Evolutionary conservation across 2,888 invertebrate genomes (phyloP).

Genomic region (Sesamia inferens): DNA sequence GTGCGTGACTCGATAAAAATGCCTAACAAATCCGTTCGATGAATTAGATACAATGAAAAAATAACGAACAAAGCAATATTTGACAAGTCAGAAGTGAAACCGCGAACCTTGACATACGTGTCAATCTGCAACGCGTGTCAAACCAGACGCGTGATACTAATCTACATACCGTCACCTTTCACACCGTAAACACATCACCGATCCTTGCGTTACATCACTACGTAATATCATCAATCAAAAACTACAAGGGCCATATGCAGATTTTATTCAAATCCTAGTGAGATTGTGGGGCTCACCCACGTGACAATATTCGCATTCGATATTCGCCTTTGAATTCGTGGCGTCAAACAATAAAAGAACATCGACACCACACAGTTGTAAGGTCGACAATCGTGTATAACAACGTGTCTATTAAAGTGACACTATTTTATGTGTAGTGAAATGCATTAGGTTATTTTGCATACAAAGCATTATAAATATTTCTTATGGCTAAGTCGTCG

Average conservation of each 20-base stretch:
- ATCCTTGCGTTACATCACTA: slow-evolving; percentile 79
- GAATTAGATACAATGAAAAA: slow-evolving; percentile 61
- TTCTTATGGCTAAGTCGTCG: slow-evolving; percentile 81
- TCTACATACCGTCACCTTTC: slow-evolving; percentile 88
- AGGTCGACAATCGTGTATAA: slow-evolving; percentile 78
- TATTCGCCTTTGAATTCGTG: slow-evolving; percentile 68
- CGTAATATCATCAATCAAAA: slow-evolving; percentile 83
- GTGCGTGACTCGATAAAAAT: slow-evolving; percentile 77
- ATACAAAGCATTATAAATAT: slow-evolving; percentile 90
- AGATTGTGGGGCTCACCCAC: slow-evolving; percentile 80
- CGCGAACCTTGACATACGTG: slow-evolving; percentile 81
- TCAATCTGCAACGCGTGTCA: slow-evolving; percentile 80
- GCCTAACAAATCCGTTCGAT: slow-evolving; percentile 70
- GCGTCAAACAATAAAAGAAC: slow-evolving; percentile 68
- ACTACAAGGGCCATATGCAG: slow-evolving; percentile 81
- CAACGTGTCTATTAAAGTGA: slow-evolving; percentile 74
- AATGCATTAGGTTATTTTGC: slow-evolving; percentile 86
- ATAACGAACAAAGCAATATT: slow-evolving; percentile 76
- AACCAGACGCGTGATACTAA: slow-evolving; percentile 81
- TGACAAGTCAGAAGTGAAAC: slow-evolving; percentile 79
- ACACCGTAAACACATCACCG: slow-evolving; percentile 76
- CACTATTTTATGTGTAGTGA: slow-evolving; percentile 76
- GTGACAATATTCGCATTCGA: slow-evolving; percentile 70
- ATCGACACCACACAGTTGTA: slow-evolving; percentile 70
- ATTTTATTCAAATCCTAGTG: slow-evolving; percentile 81